Base-by-base conservation (phyloP, 2,113 vertebrate species). In the Phyllostomus hastatus region DNA sequence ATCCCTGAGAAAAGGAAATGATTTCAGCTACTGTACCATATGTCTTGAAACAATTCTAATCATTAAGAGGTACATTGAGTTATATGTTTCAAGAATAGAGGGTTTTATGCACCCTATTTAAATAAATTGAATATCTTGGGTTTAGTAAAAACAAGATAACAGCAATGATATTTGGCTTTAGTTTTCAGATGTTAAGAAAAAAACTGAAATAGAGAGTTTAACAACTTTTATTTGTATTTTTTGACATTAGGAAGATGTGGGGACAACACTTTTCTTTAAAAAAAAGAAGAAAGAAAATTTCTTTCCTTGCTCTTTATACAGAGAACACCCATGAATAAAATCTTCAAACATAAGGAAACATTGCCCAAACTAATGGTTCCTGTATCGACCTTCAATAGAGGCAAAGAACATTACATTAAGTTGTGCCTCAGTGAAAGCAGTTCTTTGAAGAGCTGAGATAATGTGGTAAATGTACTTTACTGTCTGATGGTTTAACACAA, bases 381-480 rank as follows among this genome's bases (percentile, higher is more conserved):
- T 90, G 28, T 94, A 90, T 95, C 4, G 16, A 93, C 61, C 33
- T 90, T 96, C 38, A 87, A 1, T 41, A 78, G 67, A 94, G 38
- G 70, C 50, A 88, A 85, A 90, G 52, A 75, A 46, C 59, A 82
- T 94, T 90, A 61, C 33, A 59, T 87, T 93, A 94, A 81, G 50
- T 76, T 97, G 75, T 83, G 79, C n/a, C 38, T 88, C 50, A 87
- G 38, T 88, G 46, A 95, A 94, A 91, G 59, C 54, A 95, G 10
- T 92, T 96, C 43, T 85, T 95, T 94, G 84, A 95, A 95, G 66
- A 28, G 48, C 41, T 92, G 59, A 95, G 80, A 88, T 95, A 97
- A 85, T 93, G 46, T 92, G 83, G 64, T 83, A 88, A 95, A 91
- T 96, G 83, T 93, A 76, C 70, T 90, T 90, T 83, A 61, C 75